phyloP scores from a whole-genome alignment of 1,140 invertebrate genomes.

The Paraescarpia echinospica region DNA sequence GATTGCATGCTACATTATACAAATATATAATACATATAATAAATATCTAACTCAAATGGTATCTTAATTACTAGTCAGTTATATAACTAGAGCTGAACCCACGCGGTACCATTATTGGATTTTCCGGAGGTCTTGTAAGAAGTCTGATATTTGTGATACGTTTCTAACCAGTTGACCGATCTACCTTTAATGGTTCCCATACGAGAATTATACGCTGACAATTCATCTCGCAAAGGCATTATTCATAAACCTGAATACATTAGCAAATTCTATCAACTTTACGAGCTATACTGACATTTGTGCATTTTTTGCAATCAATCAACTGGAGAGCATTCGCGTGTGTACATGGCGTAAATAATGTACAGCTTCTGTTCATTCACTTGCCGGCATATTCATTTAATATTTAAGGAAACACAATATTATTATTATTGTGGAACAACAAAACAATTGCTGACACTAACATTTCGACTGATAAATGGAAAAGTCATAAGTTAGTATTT shows the following conservation, averaged over 20 bases:
- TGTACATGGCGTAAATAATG: not conserved
- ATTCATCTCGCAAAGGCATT: not conserved
- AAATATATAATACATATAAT: no score
- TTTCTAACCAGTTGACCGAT: not conserved
- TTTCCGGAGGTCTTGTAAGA: not conserved
- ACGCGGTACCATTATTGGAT: not conserved
- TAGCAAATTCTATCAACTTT: not conserved
- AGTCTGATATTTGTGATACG: not conserved
- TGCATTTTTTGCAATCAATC: not conserved
- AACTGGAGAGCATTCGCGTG: not conserved
- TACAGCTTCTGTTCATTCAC: not conserved
- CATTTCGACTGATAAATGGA: not conserved
- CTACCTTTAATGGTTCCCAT: not conserved
- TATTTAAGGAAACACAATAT: not conserved
- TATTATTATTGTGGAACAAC: not conserved
- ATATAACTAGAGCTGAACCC: not conserved
- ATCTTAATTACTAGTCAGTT: not conserved
- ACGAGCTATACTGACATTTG: not conserved
- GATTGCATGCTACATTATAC: no score
- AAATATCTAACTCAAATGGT: no score
- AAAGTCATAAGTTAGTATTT: not conserved
- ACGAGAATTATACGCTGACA: no score
- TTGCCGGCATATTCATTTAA: not conserved
- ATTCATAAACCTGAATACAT: not conserved
- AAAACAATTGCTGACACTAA: not conserved